Conservation (phyloP, 1,140 invertebrate species). For the Drosophila sulfurigaster region DNA sequence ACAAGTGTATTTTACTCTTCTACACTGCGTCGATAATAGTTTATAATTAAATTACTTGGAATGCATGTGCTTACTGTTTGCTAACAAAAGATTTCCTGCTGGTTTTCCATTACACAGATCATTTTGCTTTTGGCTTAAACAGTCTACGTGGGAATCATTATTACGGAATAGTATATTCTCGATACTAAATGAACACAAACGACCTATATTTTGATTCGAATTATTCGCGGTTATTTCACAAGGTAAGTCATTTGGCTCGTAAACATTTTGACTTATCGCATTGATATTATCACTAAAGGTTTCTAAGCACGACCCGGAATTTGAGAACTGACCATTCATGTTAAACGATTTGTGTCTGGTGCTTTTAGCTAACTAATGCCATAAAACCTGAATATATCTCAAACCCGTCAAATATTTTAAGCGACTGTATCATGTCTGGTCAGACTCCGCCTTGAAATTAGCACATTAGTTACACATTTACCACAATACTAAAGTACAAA, state of each 20-base stretch:
- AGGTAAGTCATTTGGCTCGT: conserved; percentile 1
- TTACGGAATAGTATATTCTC: conserved; percentile 46
- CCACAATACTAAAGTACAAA: conserved; percentile 17
- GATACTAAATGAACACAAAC: conserved; percentile 47
- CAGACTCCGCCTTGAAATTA: conserved; percentile 54
- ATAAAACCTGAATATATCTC: neutral
- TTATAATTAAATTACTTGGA: neutral
- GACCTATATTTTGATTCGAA: neutral
- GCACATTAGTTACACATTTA: conserved; percentile 26
- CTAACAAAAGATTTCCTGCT: neutral
- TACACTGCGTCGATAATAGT: neutral
- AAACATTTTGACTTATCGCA: conserved; percentile 7
- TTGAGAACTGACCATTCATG: conserved; percentile 28
- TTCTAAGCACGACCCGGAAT: conserved; percentile 4
- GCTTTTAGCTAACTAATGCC: conserved; percentile 35
- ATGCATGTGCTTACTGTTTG: conserved; percentile 4
- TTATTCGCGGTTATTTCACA: neutral
- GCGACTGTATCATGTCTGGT: conserved; percentile 17
- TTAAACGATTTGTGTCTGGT: conserved; percentile 25
- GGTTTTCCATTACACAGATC: neutral
- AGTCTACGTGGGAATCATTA: conserved; percentile 4
- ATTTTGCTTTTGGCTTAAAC: neutral
- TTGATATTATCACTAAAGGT: conserved; percentile 4
- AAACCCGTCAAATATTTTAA: neutral
- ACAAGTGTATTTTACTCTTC: too few species aligned